Evolutionary conservation across 2,888 invertebrate species (phyloP).

Genomic region (Homarus gammarus): DNA sequence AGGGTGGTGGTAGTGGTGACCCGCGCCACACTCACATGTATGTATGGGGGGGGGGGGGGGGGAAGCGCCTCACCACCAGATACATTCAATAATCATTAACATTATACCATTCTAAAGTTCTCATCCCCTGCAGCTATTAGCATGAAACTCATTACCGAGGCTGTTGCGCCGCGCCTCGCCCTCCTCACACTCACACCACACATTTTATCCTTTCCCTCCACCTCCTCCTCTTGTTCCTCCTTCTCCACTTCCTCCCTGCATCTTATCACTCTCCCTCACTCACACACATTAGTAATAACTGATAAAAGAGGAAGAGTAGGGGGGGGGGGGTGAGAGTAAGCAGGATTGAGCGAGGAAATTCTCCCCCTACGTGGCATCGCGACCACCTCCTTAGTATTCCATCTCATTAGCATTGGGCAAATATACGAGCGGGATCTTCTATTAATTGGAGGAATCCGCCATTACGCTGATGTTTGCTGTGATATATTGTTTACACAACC

Average conservation of each 20-base stretch:
- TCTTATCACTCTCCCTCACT: neutral
- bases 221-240: neutral
- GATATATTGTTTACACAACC: conserved; percentile 26
- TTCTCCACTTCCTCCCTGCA: neutral
- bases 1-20: too few relatives aligned
- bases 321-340: too few relatives aligned
- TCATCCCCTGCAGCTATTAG: neutral
- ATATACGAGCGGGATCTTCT: conserved; percentile 52
- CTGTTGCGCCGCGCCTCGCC: neutral
- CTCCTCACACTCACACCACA: neutral
- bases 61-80: neutral
- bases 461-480: conserved; percentile 32
- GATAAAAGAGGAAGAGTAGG: too few relatives aligned
- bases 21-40: neutral
- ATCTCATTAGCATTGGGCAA: conserved; percentile 44
- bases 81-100: conserved; percentile 13
- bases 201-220: neutral
- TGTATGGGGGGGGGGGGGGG: neutral
- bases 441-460: conserved; percentile 50
- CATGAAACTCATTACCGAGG: conserved; percentile 3
- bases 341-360: neutral
- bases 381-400: conserved; percentile 32
- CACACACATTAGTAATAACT: too few relatives aligned
- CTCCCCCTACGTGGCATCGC: neutral
- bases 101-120: neutral